Conservation (phyloP, 2,113 vertebrate genomes). For the Tyrannus savana region DNA sequence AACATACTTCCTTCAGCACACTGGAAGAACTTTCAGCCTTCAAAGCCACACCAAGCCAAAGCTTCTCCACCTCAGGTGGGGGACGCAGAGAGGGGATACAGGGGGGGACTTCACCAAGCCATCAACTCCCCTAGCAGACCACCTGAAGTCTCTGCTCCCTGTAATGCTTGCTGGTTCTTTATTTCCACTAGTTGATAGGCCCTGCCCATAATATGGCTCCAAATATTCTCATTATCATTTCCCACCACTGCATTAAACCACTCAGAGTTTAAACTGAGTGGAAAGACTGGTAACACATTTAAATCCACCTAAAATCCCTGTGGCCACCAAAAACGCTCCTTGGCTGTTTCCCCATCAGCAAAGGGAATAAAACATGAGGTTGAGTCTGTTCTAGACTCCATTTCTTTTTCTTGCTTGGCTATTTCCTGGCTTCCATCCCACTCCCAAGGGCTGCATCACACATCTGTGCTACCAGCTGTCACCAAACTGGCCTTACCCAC, state of each 20-base stretch:
- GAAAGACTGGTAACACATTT: neutral
- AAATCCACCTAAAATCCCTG: neutral
- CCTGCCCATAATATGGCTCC: neutral
- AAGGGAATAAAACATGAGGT: neutral
- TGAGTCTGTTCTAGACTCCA: neutral
- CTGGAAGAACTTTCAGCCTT: neutral
- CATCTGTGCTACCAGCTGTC: neutral
- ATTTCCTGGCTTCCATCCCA: neutral
- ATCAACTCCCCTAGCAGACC: neutral
- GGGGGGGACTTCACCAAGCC: neutral
- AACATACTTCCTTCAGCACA: neutral
- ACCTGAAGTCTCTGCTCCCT: neutral
- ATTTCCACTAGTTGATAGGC: neutral
- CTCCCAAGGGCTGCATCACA: neutral
- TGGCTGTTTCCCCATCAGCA: neutral
- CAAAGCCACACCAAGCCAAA: neutral
- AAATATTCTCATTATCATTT: neutral
- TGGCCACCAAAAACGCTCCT: neutral
- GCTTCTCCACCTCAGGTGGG: neutral
- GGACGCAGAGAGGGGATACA: neutral
- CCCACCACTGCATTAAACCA: neutral
- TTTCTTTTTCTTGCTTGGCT: neutral
- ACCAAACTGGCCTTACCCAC: neutral
- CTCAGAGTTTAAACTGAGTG: neutral
- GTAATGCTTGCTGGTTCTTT: neutral